These are phyloP conservation scores for Zaprionus ghesquierei DNA, from an alignment of 1,140 invertebrate genomes.

Conservation along the genomic window DNA sequence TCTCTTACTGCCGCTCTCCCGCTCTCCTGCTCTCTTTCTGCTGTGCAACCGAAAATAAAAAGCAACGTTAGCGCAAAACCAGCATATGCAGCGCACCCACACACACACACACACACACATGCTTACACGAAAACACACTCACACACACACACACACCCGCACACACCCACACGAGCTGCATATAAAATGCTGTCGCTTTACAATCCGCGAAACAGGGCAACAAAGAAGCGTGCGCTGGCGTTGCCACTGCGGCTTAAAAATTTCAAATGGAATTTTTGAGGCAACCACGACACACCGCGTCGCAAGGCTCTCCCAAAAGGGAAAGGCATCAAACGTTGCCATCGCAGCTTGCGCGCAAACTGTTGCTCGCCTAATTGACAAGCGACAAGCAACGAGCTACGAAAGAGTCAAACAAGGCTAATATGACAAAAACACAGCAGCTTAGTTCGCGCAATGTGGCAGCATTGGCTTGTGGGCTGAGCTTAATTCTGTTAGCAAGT, in stretches of 20 bases:
- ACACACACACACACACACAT: conserved; percentile 9
- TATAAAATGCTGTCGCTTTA: conserved; percentile 52
- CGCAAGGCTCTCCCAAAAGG: not conserved
- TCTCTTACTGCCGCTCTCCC: not conserved
- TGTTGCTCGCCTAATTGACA: not conserved
- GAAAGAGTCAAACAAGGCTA: not conserved
- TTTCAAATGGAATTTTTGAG: conserved; percentile 33
- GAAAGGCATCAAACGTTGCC: not conserved
- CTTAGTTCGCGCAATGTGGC: not conserved
- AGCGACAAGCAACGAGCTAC: not conserved
- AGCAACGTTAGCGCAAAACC: conserved; percentile 28
- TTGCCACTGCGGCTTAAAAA: conserved; percentile 31
- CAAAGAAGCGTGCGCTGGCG: conserved; percentile 26
- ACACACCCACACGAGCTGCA: not conserved
- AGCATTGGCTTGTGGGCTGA: not conserved
- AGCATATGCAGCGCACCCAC: conserved; percentile 31
- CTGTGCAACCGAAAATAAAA: conserved; percentile 48
- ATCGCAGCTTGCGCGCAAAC: too few relatives aligned
- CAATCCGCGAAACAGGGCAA: conserved; percentile 34
- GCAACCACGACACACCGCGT: not conserved
- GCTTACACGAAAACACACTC: not conserved
- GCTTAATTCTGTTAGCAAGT: not conserved
- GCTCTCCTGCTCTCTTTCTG: not conserved
- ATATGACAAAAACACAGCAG: not conserved
- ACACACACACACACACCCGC: conserved; percentile 4